A percentile compares a stretch with the other conserved stretches of the same genome.
phyloP scores from a whole-genome alignment of 2,888 invertebrate genomes.

The Lacanobia wlatinum region DNA sequence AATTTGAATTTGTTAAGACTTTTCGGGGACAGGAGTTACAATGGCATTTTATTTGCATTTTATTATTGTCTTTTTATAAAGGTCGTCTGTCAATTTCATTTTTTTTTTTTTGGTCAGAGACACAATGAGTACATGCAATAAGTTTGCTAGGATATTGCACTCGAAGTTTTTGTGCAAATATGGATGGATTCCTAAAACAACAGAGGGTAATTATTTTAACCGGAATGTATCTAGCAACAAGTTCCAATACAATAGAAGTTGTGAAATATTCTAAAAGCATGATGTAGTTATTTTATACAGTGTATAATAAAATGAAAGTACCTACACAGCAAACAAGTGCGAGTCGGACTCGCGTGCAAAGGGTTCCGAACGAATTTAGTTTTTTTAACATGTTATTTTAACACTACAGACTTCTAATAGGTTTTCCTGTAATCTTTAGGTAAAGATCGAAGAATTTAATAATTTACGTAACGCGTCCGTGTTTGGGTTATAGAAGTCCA shows the following conservation, averaged over 20 bases:
- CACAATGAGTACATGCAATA: too few relatives aligned
- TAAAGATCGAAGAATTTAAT: too few relatives aligned
- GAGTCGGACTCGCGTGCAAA: too few relatives aligned
- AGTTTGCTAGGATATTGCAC: too few relatives aligned
- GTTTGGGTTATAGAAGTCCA: too few relatives aligned
- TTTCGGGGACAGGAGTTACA: constrained; percentile 22
- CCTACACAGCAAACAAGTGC: too few relatives aligned
- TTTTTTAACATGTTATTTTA: too few relatives aligned
- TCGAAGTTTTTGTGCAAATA: not conserved
- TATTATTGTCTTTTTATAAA: constrained; percentile 20
- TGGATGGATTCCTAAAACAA: not conserved
- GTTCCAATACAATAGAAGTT: not conserved
- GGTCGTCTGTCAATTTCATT: not conserved
- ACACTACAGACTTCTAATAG: too few relatives aligned
- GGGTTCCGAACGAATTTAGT: too few relatives aligned
- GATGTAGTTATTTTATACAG: not conserved
- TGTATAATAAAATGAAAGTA: not conserved
- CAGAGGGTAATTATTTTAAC: not conserved
- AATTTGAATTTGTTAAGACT: constrained; percentile 70
- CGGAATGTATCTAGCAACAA: not conserved
- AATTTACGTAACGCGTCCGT: too few relatives aligned
- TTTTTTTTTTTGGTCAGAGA: too few relatives aligned
- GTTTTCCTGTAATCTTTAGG: too few relatives aligned
- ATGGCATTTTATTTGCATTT: constrained; percentile 23
- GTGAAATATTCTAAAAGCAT: not conserved